Evolutionary conservation across 2,113 vertebrate genomes (phyloP).

Genomic region (Urocolius indicus): DNA sequence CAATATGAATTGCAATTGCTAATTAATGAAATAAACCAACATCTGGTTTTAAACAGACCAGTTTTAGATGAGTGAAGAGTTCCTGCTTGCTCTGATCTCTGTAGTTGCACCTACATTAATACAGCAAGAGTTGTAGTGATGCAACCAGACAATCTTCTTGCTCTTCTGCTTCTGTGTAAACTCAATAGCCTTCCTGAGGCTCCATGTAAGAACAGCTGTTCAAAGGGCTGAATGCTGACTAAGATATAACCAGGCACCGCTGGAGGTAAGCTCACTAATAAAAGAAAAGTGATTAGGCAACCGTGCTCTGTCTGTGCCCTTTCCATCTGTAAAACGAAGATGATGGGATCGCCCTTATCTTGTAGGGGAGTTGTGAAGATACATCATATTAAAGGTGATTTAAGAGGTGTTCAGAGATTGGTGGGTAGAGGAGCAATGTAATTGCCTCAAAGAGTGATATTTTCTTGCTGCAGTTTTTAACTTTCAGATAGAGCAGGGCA

Average conservation of each 20-base stretch:
- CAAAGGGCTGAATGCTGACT: background rate
- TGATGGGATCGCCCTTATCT: background rate
- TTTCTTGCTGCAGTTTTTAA: background rate
- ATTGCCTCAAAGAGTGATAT: background rate
- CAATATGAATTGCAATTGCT: background rate
- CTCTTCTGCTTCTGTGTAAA: background rate
- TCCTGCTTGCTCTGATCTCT: background rate
- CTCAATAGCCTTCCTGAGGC: rapidly evolving
- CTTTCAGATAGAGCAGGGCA: background rate
- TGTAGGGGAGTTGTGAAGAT: background rate
- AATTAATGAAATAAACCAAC: background rate
- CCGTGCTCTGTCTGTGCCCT: background rate
- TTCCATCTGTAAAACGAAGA: slow-evolving; percentile 14
- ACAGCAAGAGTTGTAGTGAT: rapidly evolving
- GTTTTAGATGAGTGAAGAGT: background rate
- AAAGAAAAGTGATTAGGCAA: slow-evolving; percentile 30
- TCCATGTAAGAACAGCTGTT: background rate
- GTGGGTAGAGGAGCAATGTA: background rate
- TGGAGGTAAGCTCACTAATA: background rate
- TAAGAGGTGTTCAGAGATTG: slow-evolving; percentile 3
- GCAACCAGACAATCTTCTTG: background rate
- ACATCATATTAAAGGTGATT: slow-evolving; percentile 46
- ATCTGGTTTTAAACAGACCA: background rate
- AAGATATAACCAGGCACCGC: background rate
- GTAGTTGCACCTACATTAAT: background rate